Conservation (phyloP, 2,797 vertebrate species). For the Nasua narica region DNA sequence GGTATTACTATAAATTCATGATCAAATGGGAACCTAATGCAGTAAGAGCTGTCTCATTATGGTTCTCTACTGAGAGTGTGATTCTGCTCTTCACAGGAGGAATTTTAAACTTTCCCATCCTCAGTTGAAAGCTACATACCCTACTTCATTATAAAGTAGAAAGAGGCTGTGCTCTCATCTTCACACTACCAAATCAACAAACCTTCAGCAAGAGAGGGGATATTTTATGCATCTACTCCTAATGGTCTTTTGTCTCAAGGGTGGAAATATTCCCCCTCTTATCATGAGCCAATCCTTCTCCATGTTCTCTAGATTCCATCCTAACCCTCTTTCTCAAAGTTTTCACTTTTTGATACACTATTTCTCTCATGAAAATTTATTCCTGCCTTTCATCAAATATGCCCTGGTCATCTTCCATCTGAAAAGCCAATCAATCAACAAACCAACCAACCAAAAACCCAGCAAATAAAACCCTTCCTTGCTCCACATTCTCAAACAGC, state of each 20-base stretch:
- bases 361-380: neutral
- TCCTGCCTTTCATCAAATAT: neutral
- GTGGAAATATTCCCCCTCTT: neutral
- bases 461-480: neutral
- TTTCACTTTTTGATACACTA: neutral
- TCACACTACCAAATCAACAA: neutral
- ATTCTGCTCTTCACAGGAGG: neutral
- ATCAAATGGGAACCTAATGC: neutral
- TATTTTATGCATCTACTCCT: neutral
- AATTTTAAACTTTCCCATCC: neutral
- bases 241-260: neutral
- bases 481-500: neutral
- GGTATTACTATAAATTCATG: neutral
- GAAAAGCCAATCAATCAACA: neutral
- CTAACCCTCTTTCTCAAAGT: neutral
- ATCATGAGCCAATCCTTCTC: neutral
- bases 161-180: neutral
- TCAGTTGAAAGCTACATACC: neutral
- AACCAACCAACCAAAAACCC: neutral
- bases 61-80: neutral
- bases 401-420: neutral
- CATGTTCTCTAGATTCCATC: neutral
- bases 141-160: neutral
- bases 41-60: neutral
- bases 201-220: neutral